phyloP scores from a whole-genome alignment of 53 echinoderm and acorn worm genomes.

The Paracentrotus lividus region DNA sequence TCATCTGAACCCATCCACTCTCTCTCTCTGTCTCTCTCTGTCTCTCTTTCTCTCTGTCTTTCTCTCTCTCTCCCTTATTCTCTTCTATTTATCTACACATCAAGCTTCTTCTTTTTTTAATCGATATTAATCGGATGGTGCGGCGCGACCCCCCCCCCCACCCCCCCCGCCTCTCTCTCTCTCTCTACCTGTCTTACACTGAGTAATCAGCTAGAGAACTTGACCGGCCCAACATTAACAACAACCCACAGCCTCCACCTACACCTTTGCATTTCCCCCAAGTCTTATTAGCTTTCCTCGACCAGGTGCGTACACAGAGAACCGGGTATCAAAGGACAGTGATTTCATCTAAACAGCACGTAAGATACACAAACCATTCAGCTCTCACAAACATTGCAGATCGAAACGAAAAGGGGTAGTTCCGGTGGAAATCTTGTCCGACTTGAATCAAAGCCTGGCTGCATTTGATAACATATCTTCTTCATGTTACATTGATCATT shows the following conservation, averaged over 20 bases:
- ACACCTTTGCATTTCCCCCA: not conserved
- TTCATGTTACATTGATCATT: no score
- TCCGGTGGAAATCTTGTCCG: not conserved
- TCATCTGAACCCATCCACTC: no score
- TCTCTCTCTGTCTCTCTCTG: no score
- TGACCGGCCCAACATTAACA: not conserved
- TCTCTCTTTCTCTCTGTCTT: not conserved
- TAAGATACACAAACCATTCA: not conserved
- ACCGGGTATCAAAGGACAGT: not conserved
- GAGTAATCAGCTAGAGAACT: not conserved
- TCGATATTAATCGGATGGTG: no score
- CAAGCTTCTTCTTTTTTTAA: no score
- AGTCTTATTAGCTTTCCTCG: not conserved
- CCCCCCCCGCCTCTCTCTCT: not conserved
- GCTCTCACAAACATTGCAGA: not conserved
- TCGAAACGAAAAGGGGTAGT: not conserved
- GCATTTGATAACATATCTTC: no score
- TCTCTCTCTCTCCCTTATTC: not conserved
- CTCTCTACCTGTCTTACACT: not conserved
- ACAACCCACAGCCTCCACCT: not conserved
- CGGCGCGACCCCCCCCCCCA: not conserved
- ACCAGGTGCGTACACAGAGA: slow-evolving; percentile 7
- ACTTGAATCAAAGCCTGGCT: not conserved
- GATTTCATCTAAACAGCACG: slow-evolving; percentile 1
- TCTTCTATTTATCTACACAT: not conserved